Percentiles rank a stretch among this genome's conserved stretches.
Evolutionary conservation across 2,888 invertebrate genomes (phyloP).

Genomic region (Arenicola marina): DNA sequence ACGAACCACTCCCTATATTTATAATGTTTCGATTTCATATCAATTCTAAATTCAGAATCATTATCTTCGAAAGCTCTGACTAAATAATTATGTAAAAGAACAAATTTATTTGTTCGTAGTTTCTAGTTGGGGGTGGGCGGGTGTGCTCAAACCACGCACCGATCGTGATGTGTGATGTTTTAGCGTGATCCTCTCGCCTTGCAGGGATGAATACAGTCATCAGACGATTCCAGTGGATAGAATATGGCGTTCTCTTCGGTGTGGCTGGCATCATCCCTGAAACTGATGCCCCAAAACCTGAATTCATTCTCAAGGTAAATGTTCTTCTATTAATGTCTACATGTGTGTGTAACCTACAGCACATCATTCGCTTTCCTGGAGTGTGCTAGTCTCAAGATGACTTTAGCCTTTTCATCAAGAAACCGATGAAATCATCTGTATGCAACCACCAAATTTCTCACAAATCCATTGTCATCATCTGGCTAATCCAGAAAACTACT

Average conservation of each 20-base stretch:
- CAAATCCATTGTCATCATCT: no score
- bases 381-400: not conserved
- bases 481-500: no score
- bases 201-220: conserved; percentile 40
- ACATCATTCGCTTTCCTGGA: not conserved
- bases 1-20: not conserved
- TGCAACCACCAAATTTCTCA: no score
- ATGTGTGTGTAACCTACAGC: not conserved
- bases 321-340: not conserved
- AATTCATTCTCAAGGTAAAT: conserved; percentile 1
- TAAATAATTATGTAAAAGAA: no score
- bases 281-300: not conserved
- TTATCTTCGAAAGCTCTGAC: no score
- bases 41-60: no score
- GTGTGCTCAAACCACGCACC: not conserved
- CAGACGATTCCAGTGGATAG: conserved; percentile 39
- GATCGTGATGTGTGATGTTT: not conserved
- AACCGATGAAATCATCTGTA: no score
- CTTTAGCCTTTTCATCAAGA: not conserved
- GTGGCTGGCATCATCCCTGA: not conserved
- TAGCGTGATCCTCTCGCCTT: not conserved
- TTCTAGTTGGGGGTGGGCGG: conserved; percentile 46
- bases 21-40: no score
- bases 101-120: no score
- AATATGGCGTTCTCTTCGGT: not conserved